Percentiles rank a stretch among this genome's conserved stretches.
phyloP scores from a whole-genome alignment of 2,113 vertebrate species.

The Machaerirhynchus nigripectus region DNA sequence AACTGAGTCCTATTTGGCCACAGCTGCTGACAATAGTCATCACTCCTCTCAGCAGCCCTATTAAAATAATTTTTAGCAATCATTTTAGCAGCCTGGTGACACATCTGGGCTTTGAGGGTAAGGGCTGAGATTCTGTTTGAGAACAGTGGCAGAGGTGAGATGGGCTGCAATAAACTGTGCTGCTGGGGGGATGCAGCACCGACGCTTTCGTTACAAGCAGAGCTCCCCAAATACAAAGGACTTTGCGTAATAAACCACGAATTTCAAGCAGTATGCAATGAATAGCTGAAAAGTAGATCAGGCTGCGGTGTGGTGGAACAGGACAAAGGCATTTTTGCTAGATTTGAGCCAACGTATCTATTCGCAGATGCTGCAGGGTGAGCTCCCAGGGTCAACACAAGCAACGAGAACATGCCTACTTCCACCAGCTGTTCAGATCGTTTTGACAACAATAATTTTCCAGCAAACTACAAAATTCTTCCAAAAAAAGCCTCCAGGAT shows the following conservation, averaged over 20 bases:
- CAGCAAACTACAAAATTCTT: neutral
- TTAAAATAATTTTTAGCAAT: neutral
- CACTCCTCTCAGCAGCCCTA: neutral
- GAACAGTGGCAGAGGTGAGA: neutral
- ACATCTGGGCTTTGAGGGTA: neutral
- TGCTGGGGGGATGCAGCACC: neutral
- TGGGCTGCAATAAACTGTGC: neutral
- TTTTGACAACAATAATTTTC: neutral
- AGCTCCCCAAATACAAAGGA: neutral
- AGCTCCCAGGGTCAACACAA: neutral
- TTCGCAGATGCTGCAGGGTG: neutral
- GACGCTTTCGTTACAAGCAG: accelerated
- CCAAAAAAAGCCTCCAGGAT: neutral
- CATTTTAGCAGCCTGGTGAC: neutral
- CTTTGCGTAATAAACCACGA: neutral
- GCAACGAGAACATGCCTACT: neutral
- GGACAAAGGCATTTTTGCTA: neutral
- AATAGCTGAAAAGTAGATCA: neutral
- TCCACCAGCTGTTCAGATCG: neutral
- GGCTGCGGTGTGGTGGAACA: neutral
- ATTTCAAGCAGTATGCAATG: neutral
- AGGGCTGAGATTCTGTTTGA: neutral
- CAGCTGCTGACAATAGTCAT: neutral
- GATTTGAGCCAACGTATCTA: neutral
- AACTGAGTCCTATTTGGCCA: neutral